These are phyloP conservation scores for Andrena bucephala DNA, from an alignment of 2,888 invertebrate genomes.

Conservation along the genomic window DNA sequence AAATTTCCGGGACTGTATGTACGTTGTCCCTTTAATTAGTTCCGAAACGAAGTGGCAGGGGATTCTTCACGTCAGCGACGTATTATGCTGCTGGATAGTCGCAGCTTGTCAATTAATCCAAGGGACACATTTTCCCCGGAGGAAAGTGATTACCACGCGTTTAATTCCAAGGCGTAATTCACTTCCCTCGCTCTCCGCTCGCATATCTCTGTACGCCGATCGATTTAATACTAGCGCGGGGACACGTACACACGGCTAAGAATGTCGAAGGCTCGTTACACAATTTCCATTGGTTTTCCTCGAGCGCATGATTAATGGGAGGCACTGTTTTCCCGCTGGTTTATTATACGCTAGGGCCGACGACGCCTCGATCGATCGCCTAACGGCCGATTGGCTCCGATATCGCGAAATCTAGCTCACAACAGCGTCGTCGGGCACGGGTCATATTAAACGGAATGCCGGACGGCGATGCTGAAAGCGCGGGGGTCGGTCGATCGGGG, in stretches of 20 bases:
- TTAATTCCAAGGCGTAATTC: no score
- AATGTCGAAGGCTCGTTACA: slow-evolving; percentile 48
- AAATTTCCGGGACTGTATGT: not conserved
- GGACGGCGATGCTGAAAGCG: slow-evolving; percentile 25
- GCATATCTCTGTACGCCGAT: no score
- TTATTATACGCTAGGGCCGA: slow-evolving; percentile 49
- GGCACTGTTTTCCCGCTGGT: slow-evolving; percentile 62
- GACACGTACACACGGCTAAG: slow-evolving; percentile 12
- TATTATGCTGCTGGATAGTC: no score
- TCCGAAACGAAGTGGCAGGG: no score
- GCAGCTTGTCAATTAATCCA: no score
- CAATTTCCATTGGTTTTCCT: slow-evolving; percentile 60
- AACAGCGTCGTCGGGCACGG: slow-evolving; percentile 23
- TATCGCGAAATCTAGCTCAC: slow-evolving; percentile 53
- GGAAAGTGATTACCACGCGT: no score
- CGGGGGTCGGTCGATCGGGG: slow-evolving; percentile 37
- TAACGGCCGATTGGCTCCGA: slow-evolving; percentile 52
- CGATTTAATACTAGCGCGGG: slow-evolving; percentile 10
- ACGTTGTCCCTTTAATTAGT: not conserved
- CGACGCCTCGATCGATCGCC: slow-evolving; percentile 35
- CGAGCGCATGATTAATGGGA: slow-evolving; percentile 67
- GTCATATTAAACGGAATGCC: slow-evolving; percentile 40
- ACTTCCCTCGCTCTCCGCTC: no score
- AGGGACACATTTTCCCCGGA: no score
- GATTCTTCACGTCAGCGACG: no score